Conservation (phyloP, 2,113 vertebrate species). For the Plecotus auritus region DNA sequence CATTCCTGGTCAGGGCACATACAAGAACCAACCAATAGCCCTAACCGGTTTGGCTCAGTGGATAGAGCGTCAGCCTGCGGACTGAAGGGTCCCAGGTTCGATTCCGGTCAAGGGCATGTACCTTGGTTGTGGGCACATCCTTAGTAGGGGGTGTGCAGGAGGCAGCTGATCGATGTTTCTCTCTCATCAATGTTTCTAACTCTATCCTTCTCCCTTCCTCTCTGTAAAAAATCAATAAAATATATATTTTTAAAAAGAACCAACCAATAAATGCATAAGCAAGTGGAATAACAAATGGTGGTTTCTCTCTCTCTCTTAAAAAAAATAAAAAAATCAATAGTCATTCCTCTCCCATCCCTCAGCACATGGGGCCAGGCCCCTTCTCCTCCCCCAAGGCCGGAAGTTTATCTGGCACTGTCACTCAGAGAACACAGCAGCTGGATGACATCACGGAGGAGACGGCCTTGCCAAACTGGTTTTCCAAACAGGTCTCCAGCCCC, state of each 20-base stretch:
- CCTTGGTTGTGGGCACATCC: no score
- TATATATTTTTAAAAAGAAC: neutral
- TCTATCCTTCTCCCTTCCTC: no score
- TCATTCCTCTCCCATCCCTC: neutral
- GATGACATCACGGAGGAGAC: constrained; percentile 34
- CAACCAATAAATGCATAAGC: neutral
- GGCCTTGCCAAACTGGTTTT: constrained; percentile 60
- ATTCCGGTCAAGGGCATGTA: no score
- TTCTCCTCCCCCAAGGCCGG: neutral
- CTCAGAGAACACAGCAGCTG: constrained; percentile 1
- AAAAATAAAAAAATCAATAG: neutral
- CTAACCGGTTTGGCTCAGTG: no score
- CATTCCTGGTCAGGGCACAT: neutral
- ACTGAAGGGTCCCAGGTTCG: no score
- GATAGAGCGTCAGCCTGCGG: no score
- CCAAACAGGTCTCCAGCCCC: neutral
- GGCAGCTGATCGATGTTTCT: no score
- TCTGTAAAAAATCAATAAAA: no score
- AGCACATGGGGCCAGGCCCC: neutral
- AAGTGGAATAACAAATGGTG: neutral
- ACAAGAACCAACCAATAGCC: neutral
- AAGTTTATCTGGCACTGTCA: neutral
- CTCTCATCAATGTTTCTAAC: no score
- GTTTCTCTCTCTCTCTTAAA: neutral
- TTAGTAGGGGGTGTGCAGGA: no score